Percentiles rank a stretch among this genome's conserved stretches.
phyloP scores from a whole-genome alignment of 2,888 invertebrate species.

The Erebia epiphron region DNA sequence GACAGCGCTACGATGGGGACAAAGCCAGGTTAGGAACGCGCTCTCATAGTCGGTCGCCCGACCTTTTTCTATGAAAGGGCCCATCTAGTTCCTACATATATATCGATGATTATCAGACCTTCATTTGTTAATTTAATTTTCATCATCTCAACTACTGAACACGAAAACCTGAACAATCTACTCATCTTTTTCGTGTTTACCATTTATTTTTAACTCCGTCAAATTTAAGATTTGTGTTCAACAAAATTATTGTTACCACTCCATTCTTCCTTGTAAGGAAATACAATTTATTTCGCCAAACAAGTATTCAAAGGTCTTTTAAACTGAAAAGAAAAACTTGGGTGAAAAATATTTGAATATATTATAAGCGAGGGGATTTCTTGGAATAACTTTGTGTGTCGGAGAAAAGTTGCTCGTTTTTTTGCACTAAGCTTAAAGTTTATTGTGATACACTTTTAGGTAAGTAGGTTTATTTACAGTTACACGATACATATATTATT shows the following conservation, averaged over 20 bases:
- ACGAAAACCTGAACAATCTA: too few relatives aligned
- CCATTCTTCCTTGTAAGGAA: conserved; percentile 1
- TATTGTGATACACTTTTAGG: background rate
- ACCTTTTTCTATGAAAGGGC: too few relatives aligned
- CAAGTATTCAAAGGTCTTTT: conserved; percentile 21
- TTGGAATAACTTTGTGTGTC: conserved; percentile 19
- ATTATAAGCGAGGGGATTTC: conserved; percentile 33
- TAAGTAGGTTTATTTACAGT: background rate
- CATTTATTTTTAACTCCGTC: background rate
- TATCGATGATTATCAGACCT: too few relatives aligned
- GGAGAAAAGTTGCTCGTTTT: conserved; percentile 3
- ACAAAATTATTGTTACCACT: conserved; percentile 10
- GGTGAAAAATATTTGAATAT: conserved; percentile 27
- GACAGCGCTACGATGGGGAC: too few relatives aligned
- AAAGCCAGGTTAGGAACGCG: too few relatives aligned
- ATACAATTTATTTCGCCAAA: conserved; percentile 21
- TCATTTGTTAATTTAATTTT: too few relatives aligned
- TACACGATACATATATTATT: too few relatives aligned
- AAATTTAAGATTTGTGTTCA: background rate
- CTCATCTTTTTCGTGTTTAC: background rate
- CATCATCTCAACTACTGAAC: too few relatives aligned
- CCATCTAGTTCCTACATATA: too few relatives aligned
- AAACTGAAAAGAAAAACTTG: conserved; percentile 27
- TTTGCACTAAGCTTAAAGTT: conserved; percentile 18
- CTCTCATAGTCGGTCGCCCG: too few relatives aligned